Evolutionary conservation across 2,113 vertebrate species (phyloP), one percentile per base, ranked within the genome.

Genomic region (Psophia crepitans): DNA sequence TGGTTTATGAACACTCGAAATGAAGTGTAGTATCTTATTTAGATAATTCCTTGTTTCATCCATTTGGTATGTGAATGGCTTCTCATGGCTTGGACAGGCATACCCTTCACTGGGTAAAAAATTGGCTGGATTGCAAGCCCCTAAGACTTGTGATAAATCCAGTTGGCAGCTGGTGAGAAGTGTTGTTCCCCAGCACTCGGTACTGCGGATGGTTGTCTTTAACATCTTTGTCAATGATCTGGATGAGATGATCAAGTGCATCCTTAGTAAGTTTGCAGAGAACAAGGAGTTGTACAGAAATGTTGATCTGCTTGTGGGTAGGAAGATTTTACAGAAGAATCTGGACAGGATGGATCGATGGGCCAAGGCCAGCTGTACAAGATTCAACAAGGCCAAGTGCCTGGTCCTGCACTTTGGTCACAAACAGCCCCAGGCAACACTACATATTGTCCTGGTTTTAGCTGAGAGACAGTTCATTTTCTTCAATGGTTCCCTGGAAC

Each of bases 271-370:
- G n/a, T 39, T 71, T 53, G 23, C 17, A 43, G 43, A 10, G 2
- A 2, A 23, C 2, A 2, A 5, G 24, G 60, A 6, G 4, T 4
- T 32, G 12, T 5, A 4, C 2, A 2, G 23, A 9, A 27, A 1
- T 11, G 15, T 17, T 75, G 39, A 18, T 32, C 26, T 44, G 3
- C 16, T 39, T 26, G 30, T 46, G 11, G 9, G 5, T 37, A 58
- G 15, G 1, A 71, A 54, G 19, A n/a, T 4, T 44, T 32, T 92
- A 4, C 32, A 57, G 48, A 63, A 4, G 3, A 3, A 48, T 17
- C 10, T 53, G 5, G 4, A 26, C 7, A 44, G 3, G 5, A 2
- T 49, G 27, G 8, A 54, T 49, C 1, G 0, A 15, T 26, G 8
- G 7, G 13, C 9, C 2, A 1, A 68, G 18, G 18, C 3, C 37